Base-by-base conservation (phyloP, 1,140 invertebrate genomes). In the Anthonomus grandis region DNA sequence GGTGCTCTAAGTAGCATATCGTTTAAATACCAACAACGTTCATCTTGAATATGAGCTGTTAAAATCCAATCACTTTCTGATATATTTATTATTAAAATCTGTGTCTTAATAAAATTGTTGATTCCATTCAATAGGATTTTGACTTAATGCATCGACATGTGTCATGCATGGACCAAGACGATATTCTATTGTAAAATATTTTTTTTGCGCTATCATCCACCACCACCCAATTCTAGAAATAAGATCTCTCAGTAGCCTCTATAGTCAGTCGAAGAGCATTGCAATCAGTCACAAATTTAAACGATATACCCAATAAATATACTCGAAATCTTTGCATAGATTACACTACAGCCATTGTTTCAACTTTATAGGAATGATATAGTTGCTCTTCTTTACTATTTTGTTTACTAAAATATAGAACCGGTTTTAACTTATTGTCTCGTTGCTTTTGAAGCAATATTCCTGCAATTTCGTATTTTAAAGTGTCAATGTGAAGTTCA, bases 241-340 rank as follows among this genome's bases (percentile, higher is more conserved):
- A n/a, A 70, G 23, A 24, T 70, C 64, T 38, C 64, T 61, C 62
- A 51, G 38, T 70, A 47, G 6, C 68, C n/a, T n/a, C n/a, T n/a
- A 66, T n/a, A 1, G 50, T 44, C 10, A 38, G 37, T 3, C 37
- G 22, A 9, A 52, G 37, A 21, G n/a, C 22, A 19, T 64, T 57
- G 59, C 72, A 69, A 59, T 76, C 74, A 5, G 70, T 75, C 0
- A 73, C 23, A 1, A 74, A 53, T 25, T 37, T 71, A 53, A 75
- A 75, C 15, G 55, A 27, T 4, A 66, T 64, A 0, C 65, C 67
- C 1, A 66, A 27, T 0, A 77, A 34, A 55, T 76, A 77, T 0
- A 68, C 41, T 19, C 49, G 8, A 24, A 52, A 82, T 45, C 74
- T 65, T 63, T 78, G 71, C 0, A 75, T 67, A 1, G 19, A 39